A percentile compares a stretch with the other conserved stretches of the same genome.
Conservation (phyloP, 2,888 invertebrate species). For the Perithous albicinctus region DNA sequence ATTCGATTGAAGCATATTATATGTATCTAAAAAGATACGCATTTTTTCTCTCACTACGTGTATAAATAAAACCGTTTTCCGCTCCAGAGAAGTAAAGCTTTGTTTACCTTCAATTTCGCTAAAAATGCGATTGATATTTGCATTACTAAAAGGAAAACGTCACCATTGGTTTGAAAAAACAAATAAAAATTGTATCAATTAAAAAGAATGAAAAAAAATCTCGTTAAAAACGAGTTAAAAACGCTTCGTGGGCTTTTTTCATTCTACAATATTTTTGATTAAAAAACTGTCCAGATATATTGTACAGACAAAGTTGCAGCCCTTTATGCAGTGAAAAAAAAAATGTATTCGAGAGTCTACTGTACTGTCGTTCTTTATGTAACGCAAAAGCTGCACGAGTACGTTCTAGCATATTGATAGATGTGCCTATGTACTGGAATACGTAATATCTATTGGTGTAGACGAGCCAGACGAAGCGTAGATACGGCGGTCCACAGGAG, state of each 20-base stretch:
- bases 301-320: neutral
- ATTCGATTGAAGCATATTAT: neutral
- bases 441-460: constrained; percentile 52
- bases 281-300: neutral
- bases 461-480: constrained; percentile 49
- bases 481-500: constrained; percentile 64
- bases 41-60: neutral
- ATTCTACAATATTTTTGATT: neutral
- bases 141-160: neutral
- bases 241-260: neutral
- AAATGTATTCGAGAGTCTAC: neutral
- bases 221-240: neutral
- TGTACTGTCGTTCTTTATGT: constrained; percentile 23
- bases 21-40: neutral
- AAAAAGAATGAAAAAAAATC: neutral
- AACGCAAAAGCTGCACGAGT: constrained; percentile 11
- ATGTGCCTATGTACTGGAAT: constrained; percentile 22
- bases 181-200: neutral
- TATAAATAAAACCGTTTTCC: neutral
- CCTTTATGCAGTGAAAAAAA: neutral
- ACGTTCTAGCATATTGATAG: constrained; percentile 30
- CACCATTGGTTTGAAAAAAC: neutral
- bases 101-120: neutral
- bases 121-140: neutral
- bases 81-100: neutral